phyloP scores from a whole-genome alignment of 2,113 vertebrate genomes.

The Chauna torquata region DNA sequence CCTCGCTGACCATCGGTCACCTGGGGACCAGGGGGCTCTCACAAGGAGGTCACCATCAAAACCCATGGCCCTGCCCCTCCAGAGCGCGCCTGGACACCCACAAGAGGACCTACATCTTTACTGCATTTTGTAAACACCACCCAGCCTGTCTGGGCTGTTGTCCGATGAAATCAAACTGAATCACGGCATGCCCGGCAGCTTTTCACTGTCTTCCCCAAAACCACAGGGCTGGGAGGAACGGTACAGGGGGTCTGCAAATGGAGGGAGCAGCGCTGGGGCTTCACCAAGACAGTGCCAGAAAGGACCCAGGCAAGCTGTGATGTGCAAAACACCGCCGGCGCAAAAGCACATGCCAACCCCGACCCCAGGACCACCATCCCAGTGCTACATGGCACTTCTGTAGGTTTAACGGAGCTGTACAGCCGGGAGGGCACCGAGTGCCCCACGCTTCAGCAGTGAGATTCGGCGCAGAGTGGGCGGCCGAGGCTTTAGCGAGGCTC shows the following conservation, averaged over 20 bases:
- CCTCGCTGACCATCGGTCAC: background rate
- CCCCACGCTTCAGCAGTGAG: background rate
- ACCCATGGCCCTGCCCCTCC: background rate
- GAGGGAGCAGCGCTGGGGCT: background rate
- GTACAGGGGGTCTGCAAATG: background rate
- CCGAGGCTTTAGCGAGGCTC: background rate
- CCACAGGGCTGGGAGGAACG: fast-evolving
- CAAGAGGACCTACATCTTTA: background rate
- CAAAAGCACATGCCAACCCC: background rate
- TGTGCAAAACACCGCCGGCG: fast-evolving
- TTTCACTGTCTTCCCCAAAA: fast-evolving
- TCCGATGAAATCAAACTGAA: background rate
- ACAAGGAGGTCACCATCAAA: background rate
- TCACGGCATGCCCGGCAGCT: fast-evolving
- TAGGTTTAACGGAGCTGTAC: background rate
- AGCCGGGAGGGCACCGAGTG: background rate
- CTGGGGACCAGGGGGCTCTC: background rate
- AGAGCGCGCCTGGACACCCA: fast-evolving
- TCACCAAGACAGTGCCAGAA: background rate
- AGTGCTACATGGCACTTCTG: background rate
- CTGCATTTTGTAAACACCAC: background rate
- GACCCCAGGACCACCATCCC: background rate
- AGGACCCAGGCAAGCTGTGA: background rate
- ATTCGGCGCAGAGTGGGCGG: fast-evolving
- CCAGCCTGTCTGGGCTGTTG: fast-evolving